Evolutionary conservation across 2,113 vertebrate species (phyloP).

Genomic region (Ceuthmochares aereus): DNA sequence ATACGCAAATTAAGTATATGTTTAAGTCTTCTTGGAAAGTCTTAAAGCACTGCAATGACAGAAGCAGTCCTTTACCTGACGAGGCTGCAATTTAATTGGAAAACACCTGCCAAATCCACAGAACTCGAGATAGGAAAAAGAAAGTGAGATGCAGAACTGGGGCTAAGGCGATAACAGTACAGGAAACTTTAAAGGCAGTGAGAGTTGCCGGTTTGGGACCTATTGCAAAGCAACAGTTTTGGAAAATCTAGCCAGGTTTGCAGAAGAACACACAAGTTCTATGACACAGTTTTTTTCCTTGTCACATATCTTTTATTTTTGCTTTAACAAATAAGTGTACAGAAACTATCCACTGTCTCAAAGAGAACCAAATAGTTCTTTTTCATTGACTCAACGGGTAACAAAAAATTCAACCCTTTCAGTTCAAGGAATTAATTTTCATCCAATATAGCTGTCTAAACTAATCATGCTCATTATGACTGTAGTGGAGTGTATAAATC

Average conservation of each 20-base stretch:
- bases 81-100: background rate
- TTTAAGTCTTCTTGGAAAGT: background rate
- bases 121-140: background rate
- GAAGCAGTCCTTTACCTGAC: background rate
- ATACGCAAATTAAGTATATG: background rate
- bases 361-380: constrained; percentile 29
- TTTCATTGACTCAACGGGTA: constrained; percentile 46
- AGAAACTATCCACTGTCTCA: constrained; percentile 21
- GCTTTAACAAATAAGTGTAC: constrained; percentile 50
- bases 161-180: background rate
- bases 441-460: constrained; percentile 60
- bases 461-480: constrained; percentile 65
- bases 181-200: background rate
- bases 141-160: background rate
- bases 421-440: constrained; percentile 73
- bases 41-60: background rate
- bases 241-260: background rate
- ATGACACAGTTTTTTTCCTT: background rate
- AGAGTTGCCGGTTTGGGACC: background rate
- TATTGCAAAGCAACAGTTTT: background rate
- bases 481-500: constrained; percentile 56
- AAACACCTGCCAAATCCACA: background rate
- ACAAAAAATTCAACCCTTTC: constrained; percentile 54
- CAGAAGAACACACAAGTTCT: background rate
- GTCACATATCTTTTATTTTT: background rate